A percentile compares a stretch with the other conserved stretches of the same genome.
Evolutionary conservation across 2,888 invertebrate species (phyloP).

Genomic region (Loripinus fragilis): DNA sequence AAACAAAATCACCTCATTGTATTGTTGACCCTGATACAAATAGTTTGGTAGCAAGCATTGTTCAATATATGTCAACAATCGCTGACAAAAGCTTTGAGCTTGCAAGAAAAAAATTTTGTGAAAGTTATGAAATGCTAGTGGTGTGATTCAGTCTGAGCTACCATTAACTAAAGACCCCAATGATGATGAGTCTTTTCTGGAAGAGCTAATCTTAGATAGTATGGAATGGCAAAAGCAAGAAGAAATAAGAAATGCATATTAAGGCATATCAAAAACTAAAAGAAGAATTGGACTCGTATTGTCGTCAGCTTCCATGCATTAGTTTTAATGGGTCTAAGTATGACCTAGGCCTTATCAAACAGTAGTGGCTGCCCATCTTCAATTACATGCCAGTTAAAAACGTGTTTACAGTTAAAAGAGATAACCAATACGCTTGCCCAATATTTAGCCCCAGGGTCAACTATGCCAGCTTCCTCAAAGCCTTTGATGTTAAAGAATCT

Average conservation of each 20-base stretch:
- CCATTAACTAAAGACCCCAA: background rate
- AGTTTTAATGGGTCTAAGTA: constrained; percentile 35
- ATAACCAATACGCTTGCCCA: constrained; percentile 27
- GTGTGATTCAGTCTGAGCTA: background rate
- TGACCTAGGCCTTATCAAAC: constrained; percentile 40
- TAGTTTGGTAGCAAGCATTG: no score
- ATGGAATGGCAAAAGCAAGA: constrained; percentile 3
- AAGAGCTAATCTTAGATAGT: background rate
- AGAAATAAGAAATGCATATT: background rate
- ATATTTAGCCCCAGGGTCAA: background rate
- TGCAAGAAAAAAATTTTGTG: background rate
- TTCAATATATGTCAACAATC: no score
- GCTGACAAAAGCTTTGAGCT: no score
- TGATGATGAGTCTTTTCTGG: constrained; percentile 18
- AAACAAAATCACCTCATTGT: no score
- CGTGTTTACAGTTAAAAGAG: constrained; percentile 24
- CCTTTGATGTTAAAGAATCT: background rate
- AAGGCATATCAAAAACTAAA: constrained; percentile 13
- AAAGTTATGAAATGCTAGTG: background rate
- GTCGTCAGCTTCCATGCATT: constrained; percentile 19
- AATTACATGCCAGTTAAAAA: constrained; percentile 24
- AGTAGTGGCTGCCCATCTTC: constrained; percentile 7
- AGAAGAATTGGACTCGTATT: constrained; percentile 13
- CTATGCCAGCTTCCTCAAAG: background rate
- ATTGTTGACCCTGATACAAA: no score